These are phyloP conservation scores for Tenthredo livida DNA, from an alignment of 2,888 invertebrate genomes.

Conservation along the genomic window DNA sequence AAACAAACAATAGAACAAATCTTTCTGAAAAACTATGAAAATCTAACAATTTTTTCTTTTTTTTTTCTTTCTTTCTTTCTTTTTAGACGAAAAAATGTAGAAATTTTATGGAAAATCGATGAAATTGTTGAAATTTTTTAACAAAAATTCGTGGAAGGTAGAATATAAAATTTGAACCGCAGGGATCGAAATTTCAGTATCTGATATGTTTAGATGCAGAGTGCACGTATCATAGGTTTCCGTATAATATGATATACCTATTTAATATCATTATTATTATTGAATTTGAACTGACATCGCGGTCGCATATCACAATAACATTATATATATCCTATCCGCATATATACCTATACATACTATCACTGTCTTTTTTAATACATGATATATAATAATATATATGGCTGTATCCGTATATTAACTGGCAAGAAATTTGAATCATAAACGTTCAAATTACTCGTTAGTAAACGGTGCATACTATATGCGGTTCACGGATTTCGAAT, in stretches of 20 bases:
- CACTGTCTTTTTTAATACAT: neutral
- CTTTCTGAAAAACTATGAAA: too few species aligned
- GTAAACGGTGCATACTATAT: neutral
- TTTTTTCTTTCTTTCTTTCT: too few species aligned
- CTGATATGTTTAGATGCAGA: neutral
- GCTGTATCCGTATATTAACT: neutral
- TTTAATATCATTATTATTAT: neutral
- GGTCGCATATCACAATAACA: constrained; percentile 5
- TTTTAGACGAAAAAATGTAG: too few species aligned
- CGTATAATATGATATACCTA: neutral
- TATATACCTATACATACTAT: neutral
- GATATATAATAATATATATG: neutral
- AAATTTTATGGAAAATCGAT: too few species aligned
- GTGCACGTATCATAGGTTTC: neutral
- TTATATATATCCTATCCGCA: neutral
- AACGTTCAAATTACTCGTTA: too few species aligned
- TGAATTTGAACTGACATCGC: neutral
- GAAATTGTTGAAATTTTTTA: too few species aligned
- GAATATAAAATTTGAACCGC: too few species aligned
- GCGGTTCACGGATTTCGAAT: neutral
- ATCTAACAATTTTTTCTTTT: too few species aligned
- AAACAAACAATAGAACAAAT: too few species aligned
- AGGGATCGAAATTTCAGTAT: too few species aligned
- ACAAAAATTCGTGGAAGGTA: too few species aligned
- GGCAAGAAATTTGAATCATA: neutral